Evolutionary conservation across 2,797 vertebrate species (phyloP).

Genomic region (Anableps anableps): DNA sequence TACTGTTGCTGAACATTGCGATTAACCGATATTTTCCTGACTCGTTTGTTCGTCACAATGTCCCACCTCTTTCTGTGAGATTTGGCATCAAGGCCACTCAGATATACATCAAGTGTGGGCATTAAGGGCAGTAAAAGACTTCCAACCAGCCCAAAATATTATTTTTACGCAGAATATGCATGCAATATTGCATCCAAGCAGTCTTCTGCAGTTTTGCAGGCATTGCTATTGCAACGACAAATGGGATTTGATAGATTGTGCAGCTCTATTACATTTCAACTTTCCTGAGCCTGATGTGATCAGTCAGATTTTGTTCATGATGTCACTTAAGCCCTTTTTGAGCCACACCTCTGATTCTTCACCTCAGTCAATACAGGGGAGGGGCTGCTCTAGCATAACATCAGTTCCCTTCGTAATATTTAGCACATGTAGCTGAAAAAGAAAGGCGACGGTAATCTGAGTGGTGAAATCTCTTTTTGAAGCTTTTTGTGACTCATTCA

Average conservation of each 20-base stretch:
- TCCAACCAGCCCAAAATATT: neutral
- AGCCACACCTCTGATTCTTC: conserved; percentile 42
- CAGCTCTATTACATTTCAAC: neutral
- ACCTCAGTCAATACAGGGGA: conserved; percentile 46
- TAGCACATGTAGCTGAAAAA: conserved; percentile 54
- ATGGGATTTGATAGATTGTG: neutral
- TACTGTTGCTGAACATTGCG: neutral
- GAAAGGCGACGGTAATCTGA: conserved; percentile 24
- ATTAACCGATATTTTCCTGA: neutral
- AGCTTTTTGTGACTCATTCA: neutral
- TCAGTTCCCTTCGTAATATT: conserved; percentile 43
- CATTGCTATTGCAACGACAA: neutral
- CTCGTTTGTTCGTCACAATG: neutral
- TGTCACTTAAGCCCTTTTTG: neutral
- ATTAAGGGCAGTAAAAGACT: neutral
- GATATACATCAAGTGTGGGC: neutral
- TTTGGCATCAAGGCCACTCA: neutral
- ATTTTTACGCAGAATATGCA: neutral
- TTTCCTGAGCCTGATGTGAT: neutral
- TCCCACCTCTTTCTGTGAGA: neutral
- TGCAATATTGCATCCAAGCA: neutral
- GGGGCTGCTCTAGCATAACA: conserved; percentile 44
- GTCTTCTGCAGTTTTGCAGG: neutral
- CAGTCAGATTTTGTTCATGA: neutral
- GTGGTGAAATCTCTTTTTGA: neutral